Base-by-base conservation (phyloP, 2,113 vertebrate genomes). In the Axis porcinus region DNA sequence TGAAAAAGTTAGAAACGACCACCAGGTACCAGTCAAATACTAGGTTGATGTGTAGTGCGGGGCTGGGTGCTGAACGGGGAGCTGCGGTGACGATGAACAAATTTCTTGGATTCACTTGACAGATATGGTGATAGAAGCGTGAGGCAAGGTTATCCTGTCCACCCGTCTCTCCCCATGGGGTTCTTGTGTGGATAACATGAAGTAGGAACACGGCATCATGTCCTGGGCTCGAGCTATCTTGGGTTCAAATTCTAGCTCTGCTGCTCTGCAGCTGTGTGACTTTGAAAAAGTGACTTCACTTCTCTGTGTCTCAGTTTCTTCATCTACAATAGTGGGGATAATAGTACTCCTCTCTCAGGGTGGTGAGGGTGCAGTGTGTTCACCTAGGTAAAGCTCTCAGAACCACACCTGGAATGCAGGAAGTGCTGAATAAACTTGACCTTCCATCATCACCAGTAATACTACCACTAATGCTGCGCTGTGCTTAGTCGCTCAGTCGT, bases 11-110 rank as follows among this genome's bases (percentile, higher is more conserved):
- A 57, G 91, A 64, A 58, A 5, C 0, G 12, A n/a, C 21, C 23
- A 9, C 21, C 19, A 47, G 91, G 43, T 27, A 30, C 62, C 14
- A 33, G 62, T 27, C 36, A 17, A 25, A 30, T 12, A 5, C 36
- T 47, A 9, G 7, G 9, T 1, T 1, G 2, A 2, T 14, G 16
- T 4, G 13, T 0, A 0, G 40, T 28, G 25, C 0, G 0, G 50
- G 16, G 21, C 4, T 67, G n/a, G 45, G 17, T 3, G 23, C 60
- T 15, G 16, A 10, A 25, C 11, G 9, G 58, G 47, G 33, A 16
- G 54, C 40, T 16, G 14, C 5, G 23, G 74, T 9, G 50, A 84
- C 25, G 25, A 11, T 45, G 82, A 7, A 25, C 13, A 55, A 25
- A 15, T 78, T 28, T 16, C 23, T 47, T 9, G 54, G 54, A 43